Evolutionary conservation across 2,888 invertebrate species (phyloP), one percentile per base, ranked within the genome.

Genomic region (Dasysyrphus albostriatus): DNA sequence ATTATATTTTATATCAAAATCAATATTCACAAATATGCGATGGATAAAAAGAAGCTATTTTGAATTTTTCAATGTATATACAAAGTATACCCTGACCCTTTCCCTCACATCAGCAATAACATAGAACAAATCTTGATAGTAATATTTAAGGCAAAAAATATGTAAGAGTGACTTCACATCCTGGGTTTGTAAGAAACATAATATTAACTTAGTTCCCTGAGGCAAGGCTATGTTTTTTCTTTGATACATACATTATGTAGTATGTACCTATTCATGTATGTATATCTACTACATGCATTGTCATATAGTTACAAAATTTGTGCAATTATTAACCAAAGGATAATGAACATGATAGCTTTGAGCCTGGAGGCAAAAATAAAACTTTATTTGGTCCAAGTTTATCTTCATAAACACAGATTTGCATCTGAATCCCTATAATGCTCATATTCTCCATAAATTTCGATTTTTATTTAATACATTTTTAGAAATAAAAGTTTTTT

Each of bases 1-100:
- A 74, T 42, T 63, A 78, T 79, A 65, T 75, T 29, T 78, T 51
- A 51, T 70, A 72, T 72, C 42, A 29, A 72, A 67, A 67, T 76
- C 80, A 84, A 76, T 84, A 72, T 84, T 72, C 24, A 1, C 3
- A 24, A 24, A 24, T 24, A 24, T 24, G 24, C 24, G 24, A 24
- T 24, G 24, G 24, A 24, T 24, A 24, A 24, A 24, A 24, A 24
- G 24, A 24, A 24, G 24, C 24, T 24, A 24, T 24, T 24, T 24
- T 24, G 24, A 24, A 24, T 24, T 24, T 7, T 10, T 12, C 5
- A 1, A 39, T 14, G 12, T 5, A 5, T 24, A 9, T 61, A 39
- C 32, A 5, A 65, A 0, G 16, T 32, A 67, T 9, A 34, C 8
- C 34, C 34, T 16, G 2, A 32, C 29, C 16, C n/a, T n/a, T n/a